Evolutionary conservation across 1,140 invertebrate species (phyloP).

Genomic region (Anastatus disparis): DNA sequence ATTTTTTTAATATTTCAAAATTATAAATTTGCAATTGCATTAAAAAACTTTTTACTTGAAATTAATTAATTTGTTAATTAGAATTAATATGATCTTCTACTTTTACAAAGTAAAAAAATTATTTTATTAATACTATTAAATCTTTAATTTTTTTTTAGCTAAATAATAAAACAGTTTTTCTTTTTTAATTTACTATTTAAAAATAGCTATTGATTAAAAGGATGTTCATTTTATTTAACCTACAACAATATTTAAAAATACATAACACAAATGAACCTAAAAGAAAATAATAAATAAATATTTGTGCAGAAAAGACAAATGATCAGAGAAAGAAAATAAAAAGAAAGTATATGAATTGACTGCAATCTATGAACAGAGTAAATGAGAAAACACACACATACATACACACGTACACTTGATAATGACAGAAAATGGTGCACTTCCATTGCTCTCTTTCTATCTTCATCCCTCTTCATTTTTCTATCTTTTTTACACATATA

Average conservation of each 20-base stretch:
- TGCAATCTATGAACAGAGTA: conserved; percentile 1
- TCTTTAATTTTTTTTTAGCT: neutral
- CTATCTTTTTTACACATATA: too few species aligned
- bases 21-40: too few species aligned
- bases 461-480: conserved; percentile 20
- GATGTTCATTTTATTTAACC: neutral
- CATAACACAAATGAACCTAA: neutral
- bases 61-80: conserved; percentile 3
- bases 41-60: conserved; percentile 8
- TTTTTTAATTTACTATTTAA: conserved; percentile 17
- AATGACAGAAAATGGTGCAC: conserved; percentile 59
- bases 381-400: conserved; percentile 32
- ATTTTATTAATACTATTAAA: neutral
- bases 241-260: neutral
- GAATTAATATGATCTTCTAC: neutral
- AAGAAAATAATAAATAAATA: neutral
- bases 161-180: neutral
- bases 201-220: conserved; percentile 1
- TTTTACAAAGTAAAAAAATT: neutral
- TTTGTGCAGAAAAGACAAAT: conserved; percentile 1
- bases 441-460: conserved; percentile 51
- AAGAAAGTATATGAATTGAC: conserved; percentile 5
- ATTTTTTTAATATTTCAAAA: too few species aligned
- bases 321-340: neutral
- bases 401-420: conserved; percentile 39